phyloP scores from a whole-genome alignment of 2,113 vertebrate species.

The Limanda limanda region DNA sequence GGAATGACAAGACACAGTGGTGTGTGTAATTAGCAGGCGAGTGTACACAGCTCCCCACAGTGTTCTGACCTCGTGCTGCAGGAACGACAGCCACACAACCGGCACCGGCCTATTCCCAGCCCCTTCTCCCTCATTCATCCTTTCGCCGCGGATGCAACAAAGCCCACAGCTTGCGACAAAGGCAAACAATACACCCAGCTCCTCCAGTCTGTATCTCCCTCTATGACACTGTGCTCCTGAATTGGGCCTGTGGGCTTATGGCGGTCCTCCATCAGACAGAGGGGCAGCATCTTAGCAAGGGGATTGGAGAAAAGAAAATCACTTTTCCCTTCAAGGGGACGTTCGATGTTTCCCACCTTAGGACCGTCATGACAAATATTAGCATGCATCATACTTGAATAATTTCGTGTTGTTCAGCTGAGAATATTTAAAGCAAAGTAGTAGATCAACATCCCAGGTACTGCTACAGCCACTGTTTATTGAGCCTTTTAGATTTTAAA shows the following conservation, averaged over 20 bases:
- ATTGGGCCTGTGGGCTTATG: slow-evolving; percentile 41
- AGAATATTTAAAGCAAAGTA: not conserved
- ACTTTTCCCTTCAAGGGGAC: slow-evolving; percentile 56
- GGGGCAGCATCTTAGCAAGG: slow-evolving; percentile 44
- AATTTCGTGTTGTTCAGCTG: not conserved
- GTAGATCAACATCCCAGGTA: not conserved
- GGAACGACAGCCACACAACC: slow-evolving; percentile 48
- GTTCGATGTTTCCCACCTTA: slow-evolving; percentile 56
- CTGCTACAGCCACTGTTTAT: not conserved
- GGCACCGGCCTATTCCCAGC: slow-evolving; percentile 34
- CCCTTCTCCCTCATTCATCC: slow-evolving; percentile 31
- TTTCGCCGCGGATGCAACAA: slow-evolving; percentile 40
- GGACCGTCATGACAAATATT: slow-evolving; percentile 33
- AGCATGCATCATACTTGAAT: slow-evolving; percentile 47
- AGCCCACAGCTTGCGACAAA: slow-evolving; percentile 58
- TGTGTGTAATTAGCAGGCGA: slow-evolving; percentile 82
- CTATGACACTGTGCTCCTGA: slow-evolving; percentile 35
- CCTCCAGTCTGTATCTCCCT: slow-evolving; percentile 13
- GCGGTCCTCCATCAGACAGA: slow-evolving; percentile 36
- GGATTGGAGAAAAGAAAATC: slow-evolving; percentile 26
- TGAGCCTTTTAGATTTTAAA: not conserved
- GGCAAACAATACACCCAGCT: slow-evolving; percentile 57
- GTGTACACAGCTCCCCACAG: slow-evolving; percentile 80
- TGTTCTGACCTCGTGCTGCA: slow-evolving; percentile 77
- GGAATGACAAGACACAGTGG: slow-evolving; percentile 70